Percentiles rank a stretch among this genome's conserved stretches.
Conservation (phyloP, 2,113 vertebrate species). For the Scartelaos histophorus region DNA sequence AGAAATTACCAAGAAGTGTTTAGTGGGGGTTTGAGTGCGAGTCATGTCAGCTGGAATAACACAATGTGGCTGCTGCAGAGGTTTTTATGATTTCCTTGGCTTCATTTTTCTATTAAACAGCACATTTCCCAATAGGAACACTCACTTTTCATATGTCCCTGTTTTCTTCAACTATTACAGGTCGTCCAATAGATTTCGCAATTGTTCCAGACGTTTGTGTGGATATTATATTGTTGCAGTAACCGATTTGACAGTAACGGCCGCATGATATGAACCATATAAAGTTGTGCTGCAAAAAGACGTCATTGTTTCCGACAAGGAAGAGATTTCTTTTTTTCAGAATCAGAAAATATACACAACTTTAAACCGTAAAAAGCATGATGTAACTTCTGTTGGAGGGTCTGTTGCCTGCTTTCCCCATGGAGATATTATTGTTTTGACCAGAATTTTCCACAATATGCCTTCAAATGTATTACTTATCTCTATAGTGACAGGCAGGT, state of each 20-base stretch:
- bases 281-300: neutral
- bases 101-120: neutral
- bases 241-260: neutral
- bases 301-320: too few species aligned
- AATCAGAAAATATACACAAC: too few species aligned
- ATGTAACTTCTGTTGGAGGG: too few species aligned
- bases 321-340: too few species aligned
- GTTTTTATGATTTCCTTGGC: conserved; percentile 2
- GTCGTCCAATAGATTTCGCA: neutral
- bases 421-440: too few species aligned
- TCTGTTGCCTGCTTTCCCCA: too few species aligned
- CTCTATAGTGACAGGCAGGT: too few species aligned
- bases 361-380: too few species aligned
- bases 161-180: neutral
- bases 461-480: too few species aligned
- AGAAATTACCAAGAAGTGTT: conserved; percentile 8
- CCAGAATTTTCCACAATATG: too few species aligned
- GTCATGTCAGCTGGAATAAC: conserved; percentile 16
- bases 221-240: neutral
- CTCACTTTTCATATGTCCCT: neutral
- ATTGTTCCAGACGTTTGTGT: neutral
- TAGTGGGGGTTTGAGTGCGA: conserved; percentile 3
- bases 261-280: neutral
- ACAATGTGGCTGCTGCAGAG: conserved; percentile 5
- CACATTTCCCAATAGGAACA: neutral